phyloP scores from a whole-genome alignment of 2,113 vertebrate species.

The Zootoca vivipara region DNA sequence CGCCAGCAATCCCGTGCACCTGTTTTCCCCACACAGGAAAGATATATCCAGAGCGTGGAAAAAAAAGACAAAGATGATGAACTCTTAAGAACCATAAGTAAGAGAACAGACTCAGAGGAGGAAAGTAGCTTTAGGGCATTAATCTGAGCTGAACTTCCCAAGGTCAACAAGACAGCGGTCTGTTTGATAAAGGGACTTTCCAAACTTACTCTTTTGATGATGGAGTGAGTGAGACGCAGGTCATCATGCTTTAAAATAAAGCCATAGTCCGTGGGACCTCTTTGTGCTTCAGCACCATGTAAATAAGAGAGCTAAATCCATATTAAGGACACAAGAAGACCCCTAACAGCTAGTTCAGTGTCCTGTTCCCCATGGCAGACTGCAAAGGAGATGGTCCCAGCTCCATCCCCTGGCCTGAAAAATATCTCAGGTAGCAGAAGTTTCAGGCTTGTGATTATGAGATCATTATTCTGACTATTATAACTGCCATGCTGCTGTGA shows the following conservation, averaged over 20 bases:
- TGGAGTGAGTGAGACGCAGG: background rate
- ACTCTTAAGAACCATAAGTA: conserved; percentile 13
- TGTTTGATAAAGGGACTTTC: background rate
- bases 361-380: too few species aligned
- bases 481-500: background rate
- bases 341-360: too few species aligned
- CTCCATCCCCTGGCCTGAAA: background rate
- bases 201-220: background rate
- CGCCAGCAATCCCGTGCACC: too few species aligned
- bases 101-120: conserved; percentile 16
- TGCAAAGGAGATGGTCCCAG: background rate
- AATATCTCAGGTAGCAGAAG: background rate
- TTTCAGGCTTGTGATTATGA: background rate
- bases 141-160: conserved; percentile 7
- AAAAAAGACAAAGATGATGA: conserved; percentile 8
- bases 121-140: conserved; percentile 31
- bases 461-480: background rate
- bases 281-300: background rate
- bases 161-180: background rate
- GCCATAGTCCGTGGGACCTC: too few species aligned
- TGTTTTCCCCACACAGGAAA: background rate
- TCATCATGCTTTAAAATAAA: background rate
- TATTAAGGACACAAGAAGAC: background rate
- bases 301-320: background rate
- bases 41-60: background rate